Conservation (phyloP, 2,797 vertebrate species). For the Anomalospiza imberbis region DNA sequence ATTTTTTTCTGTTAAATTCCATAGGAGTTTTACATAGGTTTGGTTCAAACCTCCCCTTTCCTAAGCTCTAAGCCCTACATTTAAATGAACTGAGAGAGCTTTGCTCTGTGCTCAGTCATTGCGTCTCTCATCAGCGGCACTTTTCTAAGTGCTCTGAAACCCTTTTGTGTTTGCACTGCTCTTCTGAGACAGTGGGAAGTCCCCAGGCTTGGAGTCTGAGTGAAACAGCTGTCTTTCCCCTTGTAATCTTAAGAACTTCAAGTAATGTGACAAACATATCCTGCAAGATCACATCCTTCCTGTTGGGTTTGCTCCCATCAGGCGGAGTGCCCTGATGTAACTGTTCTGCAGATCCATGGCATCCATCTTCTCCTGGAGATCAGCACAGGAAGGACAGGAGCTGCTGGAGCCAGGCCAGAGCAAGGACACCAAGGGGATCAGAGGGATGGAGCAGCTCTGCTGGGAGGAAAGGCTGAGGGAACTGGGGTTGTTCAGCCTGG, state of each 20-base stretch:
- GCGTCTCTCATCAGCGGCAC: not conserved
- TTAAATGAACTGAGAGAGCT: constrained; percentile 1
- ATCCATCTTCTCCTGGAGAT: not conserved
- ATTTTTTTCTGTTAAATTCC: constrained; percentile 36
- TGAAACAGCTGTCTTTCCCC: not conserved
- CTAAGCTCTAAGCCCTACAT: not conserved
- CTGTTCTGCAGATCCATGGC: not conserved
- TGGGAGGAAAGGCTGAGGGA: not conserved
- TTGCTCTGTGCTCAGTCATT: not conserved
- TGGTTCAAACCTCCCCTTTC: not conserved
- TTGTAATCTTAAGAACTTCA: not conserved
- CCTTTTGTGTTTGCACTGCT: not conserved
- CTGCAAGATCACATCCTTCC: constrained; percentile 13
- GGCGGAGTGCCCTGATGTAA: not conserved
- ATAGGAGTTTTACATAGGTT: not conserved
- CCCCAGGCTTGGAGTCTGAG: not conserved
- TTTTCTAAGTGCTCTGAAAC: not conserved
- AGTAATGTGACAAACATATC: not conserved
- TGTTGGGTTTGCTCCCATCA: not conserved
- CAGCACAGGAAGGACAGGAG: not conserved
- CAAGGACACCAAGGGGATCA: not conserved
- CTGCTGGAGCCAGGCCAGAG: not conserved
- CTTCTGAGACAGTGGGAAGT: not conserved
- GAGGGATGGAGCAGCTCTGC: not conserved
- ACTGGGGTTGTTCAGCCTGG: not conserved